A percentile compares a stretch with the other conserved stretches of the same genome.
phyloP scores from a whole-genome alignment of 2,797 vertebrate genomes.

The Balearica regulorum region DNA sequence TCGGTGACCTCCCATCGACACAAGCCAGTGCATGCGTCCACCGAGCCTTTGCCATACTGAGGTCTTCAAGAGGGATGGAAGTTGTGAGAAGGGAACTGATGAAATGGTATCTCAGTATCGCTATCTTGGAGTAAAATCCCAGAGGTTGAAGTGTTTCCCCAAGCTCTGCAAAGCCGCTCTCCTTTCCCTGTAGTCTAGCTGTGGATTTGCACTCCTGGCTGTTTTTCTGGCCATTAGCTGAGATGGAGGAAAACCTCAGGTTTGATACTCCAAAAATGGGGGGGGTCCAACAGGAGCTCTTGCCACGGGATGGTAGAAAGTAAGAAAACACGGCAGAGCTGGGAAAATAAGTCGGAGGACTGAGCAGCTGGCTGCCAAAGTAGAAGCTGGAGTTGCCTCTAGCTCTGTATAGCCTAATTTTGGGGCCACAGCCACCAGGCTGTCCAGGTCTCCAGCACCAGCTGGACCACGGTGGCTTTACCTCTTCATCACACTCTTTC shows the following conservation, averaged over 20 bases:
- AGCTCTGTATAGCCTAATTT: not conserved
- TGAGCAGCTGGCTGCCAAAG: not conserved
- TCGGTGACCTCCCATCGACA: accelerated
- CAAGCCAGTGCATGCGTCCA: accelerated
- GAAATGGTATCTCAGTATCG: not conserved
- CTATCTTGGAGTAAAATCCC: not conserved
- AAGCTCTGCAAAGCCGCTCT: not conserved
- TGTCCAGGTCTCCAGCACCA: not conserved
- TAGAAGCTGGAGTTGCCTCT: not conserved
- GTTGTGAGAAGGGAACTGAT: not conserved
- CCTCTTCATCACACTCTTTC: not conserved
- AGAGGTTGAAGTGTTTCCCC: not conserved
- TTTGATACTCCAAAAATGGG: accelerated
- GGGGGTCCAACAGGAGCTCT: not conserved
- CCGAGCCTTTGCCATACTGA: not conserved
- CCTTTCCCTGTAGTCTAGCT: not conserved
- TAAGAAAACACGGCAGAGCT: not conserved
- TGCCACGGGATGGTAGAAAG: not conserved
- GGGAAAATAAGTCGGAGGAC: not conserved
- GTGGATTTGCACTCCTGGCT: not conserved
- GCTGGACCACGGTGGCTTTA: not conserved
- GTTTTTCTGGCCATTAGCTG: not conserved
- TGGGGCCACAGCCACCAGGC: accelerated
- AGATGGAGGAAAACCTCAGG: not conserved
- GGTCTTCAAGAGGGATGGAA: not conserved